Evolutionary conservation across 2,113 vertebrate genomes (phyloP).

Genomic region (Chaetops frenatus): DNA sequence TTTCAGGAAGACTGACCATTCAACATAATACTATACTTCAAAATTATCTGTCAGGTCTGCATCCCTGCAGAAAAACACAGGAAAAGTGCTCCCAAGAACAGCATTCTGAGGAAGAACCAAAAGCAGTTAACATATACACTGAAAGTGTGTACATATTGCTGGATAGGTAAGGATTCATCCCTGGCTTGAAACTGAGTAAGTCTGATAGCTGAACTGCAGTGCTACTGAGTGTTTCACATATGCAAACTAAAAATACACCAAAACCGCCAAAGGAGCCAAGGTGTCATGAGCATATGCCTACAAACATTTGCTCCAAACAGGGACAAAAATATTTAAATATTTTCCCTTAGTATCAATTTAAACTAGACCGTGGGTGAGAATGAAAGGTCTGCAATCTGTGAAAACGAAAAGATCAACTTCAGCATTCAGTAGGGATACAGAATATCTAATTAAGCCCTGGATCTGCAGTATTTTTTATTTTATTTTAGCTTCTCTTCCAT

Average conservation of each 20-base stretch:
- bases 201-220: not conserved
- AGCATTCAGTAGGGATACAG: not conserved
- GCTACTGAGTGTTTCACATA: not conserved
- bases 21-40: not conserved
- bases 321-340: not conserved
- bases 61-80: not conserved
- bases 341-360: not conserved
- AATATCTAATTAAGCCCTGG: not conserved
- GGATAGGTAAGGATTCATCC: not conserved
- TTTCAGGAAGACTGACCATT: not conserved
- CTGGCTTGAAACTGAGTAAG: not conserved
- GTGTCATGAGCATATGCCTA: not conserved
- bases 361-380: not conserved
- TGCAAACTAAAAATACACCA: not conserved
- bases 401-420: not conserved
- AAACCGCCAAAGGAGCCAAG: not conserved
- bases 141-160: not conserved
- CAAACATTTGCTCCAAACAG: not conserved
- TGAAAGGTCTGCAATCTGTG: slow-evolving; percentile 27
- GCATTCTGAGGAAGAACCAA: not conserved
- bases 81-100: not conserved
- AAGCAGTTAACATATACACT: not conserved
- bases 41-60: not conserved
- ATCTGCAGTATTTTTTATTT: not conserved
- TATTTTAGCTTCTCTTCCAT: not conserved